phyloP scores from a whole-genome alignment of 2,113 vertebrate species.

The Martes martes region DNA sequence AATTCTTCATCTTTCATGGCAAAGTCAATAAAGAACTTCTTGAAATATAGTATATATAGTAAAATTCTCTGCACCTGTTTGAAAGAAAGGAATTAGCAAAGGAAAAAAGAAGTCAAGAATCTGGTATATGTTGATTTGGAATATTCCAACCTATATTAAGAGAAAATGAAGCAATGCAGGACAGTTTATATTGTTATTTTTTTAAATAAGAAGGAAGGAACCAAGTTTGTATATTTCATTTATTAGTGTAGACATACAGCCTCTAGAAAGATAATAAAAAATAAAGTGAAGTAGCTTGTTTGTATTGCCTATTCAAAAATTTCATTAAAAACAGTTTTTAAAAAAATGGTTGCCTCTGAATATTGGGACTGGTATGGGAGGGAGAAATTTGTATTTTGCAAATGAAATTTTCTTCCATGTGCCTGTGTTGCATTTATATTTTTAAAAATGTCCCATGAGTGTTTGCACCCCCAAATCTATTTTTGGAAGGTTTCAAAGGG shows the following conservation, averaged over 20 bases:
- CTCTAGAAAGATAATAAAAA: neutral
- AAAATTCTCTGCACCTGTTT: neutral
- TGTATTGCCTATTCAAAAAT: constrained; percentile 22
- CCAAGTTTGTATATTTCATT: neutral
- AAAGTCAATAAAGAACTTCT: neutral
- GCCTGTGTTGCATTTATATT: neutral
- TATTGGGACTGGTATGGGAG: neutral
- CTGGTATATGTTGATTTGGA: neutral
- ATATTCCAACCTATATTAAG: neutral
- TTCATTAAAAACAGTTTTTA: neutral
- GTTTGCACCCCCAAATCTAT: neutral
- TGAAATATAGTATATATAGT: neutral
- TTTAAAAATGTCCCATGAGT: neutral
- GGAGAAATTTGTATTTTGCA: neutral
- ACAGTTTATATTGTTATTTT: neutral
- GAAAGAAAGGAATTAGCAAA: constrained; percentile 13
- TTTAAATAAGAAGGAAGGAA: neutral
- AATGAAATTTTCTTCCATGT: neutral
- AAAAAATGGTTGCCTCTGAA: neutral
- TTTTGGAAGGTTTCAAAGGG: neutral
- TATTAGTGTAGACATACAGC: neutral
- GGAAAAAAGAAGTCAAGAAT: neutral
- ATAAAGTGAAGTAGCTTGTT: neutral
- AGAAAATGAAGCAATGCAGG: neutral
- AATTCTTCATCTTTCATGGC: neutral